Evolutionary conservation across 2,888 invertebrate genomes (phyloP), one percentile per base, ranked within the genome.

Genomic region (Ormyrus pomaceus): DNA sequence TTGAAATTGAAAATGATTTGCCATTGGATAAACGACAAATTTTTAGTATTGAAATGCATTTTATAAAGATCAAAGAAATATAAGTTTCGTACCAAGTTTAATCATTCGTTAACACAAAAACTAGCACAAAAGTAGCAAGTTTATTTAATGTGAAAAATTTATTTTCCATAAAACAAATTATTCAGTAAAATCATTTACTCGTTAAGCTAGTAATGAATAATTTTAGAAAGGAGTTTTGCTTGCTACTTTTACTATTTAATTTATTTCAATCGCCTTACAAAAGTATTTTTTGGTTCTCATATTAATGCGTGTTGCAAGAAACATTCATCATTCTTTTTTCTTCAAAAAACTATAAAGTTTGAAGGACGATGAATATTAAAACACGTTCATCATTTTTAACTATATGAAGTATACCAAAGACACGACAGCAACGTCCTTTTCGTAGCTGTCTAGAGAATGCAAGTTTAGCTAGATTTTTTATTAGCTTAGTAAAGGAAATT

Each of bases 391-490:
- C 64, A 46, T 61, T 74, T 68, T 73, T 70, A 66, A 46, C 13
- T 69, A 58, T 59, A 70, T 34, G 45, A 77, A 80, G 73, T 46
- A 85, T 84, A 88, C 88, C 88, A 88, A 88, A 88, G 88, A 88
- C 87, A 86, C 85, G 87, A 86, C 84, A 83, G 86, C 85, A 69
- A 82, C 61, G 8, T 48, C 69, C 34, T 77, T 61, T 58, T 66
- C 50, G 75, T 68, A 46, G 85, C 87, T 85, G 83, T 86, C 85
- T 85, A 87, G 85, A 82, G 34, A 80, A 72, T 80, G 55, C 64
- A 76, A 69, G 72, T 68, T 45, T 80, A 75, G 48, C 61, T 80
- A 76, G 48, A 65, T 74, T 81, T 80, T 76, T 70, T 50, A 69
- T 61, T 74, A 74, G 51, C 13, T 74, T 56, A 73, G 61, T 50